phyloP scores from a whole-genome alignment of 2,888 invertebrate genomes.

The Cerastis leucographa region DNA sequence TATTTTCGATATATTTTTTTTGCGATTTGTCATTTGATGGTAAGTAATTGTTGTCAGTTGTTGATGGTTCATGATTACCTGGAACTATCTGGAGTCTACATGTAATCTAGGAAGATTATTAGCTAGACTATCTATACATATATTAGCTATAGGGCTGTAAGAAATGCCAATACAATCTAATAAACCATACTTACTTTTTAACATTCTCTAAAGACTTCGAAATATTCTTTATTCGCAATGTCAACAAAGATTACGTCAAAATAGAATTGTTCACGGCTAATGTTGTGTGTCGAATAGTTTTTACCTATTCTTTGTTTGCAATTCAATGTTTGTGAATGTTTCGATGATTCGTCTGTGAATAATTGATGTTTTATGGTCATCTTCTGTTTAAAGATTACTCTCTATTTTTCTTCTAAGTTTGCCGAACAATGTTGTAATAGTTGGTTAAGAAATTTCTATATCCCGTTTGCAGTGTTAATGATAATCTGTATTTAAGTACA shows the following conservation, averaged over 20 bases:
- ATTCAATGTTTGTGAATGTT: slow-evolving; percentile 33
- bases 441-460: not conserved
- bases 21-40: not conserved
- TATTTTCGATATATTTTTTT: no score
- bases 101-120: not conserved
- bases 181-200: no score
- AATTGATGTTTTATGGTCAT: slow-evolving; percentile 44
- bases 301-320: slow-evolving; percentile 22
- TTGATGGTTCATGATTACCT: not conserved
- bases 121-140: no score
- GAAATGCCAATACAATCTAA: not conserved
- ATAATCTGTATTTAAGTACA: not conserved
- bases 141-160: not conserved
- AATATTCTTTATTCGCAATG: slow-evolving; percentile 16
- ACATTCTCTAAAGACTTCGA: not conserved
- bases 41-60: not conserved
- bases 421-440: slow-evolving; percentile 10
- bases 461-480: no score
- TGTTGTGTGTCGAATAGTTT: slow-evolving; percentile 23
- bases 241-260: slow-evolving; percentile 48
- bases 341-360: slow-evolving; percentile 30
- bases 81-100: not conserved
- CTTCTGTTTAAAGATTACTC: not conserved
- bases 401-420: slow-evolving; percentile 9
- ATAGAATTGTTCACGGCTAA: slow-evolving; percentile 36